Evolutionary conservation across 2,797 vertebrate genomes (phyloP).

Genomic region (Benthosema pterotum): DNA sequence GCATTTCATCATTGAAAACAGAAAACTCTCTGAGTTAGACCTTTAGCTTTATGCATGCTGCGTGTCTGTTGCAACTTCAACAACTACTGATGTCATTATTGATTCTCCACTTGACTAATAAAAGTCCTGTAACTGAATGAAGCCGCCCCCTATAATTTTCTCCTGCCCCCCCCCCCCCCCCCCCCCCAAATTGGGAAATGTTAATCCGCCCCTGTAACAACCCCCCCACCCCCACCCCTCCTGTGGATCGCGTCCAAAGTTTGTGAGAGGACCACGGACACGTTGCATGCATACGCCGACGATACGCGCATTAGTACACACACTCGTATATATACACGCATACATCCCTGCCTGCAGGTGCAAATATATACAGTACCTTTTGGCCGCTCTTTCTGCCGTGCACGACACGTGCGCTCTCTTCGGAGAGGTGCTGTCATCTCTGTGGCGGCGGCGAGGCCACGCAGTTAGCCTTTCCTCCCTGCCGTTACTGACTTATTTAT

Average conservation of each 20-base stretch:
- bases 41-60: too few species aligned
- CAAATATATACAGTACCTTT: constrained; percentile 43
- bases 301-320: neutral
- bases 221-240: too few species aligned
- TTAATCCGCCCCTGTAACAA: too few species aligned
- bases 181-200: too few species aligned
- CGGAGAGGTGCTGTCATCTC: constrained; percentile 59
- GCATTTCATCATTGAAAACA: too few species aligned
- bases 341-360: constrained; percentile 45
- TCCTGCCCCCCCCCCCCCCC: too few species aligned
- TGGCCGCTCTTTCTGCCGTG: constrained; percentile 55
- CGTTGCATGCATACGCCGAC: neutral
- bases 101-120: too few species aligned
- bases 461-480: constrained; percentile 62
- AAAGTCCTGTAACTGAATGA: too few species aligned
- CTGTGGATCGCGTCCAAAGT: constrained; percentile 52
- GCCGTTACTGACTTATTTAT: constrained; percentile 82
- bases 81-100: too few species aligned
- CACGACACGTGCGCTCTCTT: constrained; percentile 29
- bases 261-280: constrained; percentile 17
- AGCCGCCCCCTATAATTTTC: too few species aligned
- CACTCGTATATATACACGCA: constrained; percentile 22
- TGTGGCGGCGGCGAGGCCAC: constrained; percentile 55
- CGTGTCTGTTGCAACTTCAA: too few species aligned
- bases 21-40: too few species aligned